Evolutionary conservation across 2,888 invertebrate species (phyloP), one percentile per base, ranked within the genome.

Genomic region (Polydrusus pterygomalis): DNA sequence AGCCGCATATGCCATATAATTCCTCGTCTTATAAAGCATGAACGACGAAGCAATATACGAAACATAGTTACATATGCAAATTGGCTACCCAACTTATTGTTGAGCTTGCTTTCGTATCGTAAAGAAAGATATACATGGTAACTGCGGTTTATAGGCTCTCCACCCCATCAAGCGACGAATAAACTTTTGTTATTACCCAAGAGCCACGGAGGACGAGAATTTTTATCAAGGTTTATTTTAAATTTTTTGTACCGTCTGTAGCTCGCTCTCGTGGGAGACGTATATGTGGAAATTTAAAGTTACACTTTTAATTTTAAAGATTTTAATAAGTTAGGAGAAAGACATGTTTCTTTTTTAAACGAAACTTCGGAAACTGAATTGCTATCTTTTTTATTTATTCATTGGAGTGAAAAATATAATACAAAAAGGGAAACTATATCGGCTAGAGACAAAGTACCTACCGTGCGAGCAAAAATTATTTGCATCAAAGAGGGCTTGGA

Each of bases 51-150:
- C 77, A 75, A 75, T 77, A 75, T 77, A 18, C 69, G 70, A 78
- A 78, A 81, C 85, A 83, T 86, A 85, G 86, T 87, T 87, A 87
- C 86, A 85, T 87, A 87, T 87, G 87, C 87, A 87, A 87, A 87
- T 87, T 87, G 87, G 85, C 85, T 85, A 82, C 83, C 84, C 85
- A 86, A 87, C 86, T 87, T 86, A 86, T 87, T 86, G 86, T 86
- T 63, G 70, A 40, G 70, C 70, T 74, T 70, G 72, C 77, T 82
- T 80, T 82, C 83, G 83, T 84, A 83, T 83, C 83, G 81, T 85
- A 85, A 83, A 84, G 76, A 78, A 78, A 78, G 78, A 78, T 78
- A 78, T 75, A 74, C 76, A 76, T 40, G 73, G 77, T 74, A 70
- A 73, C 47, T 70, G 77, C 77, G 77, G 77, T 77, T 77, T 77